These are phyloP conservation scores for Gallinago paraguaiae DNA, from an alignment of 2,113 vertebrate species.

Conservation along the genomic window DNA sequence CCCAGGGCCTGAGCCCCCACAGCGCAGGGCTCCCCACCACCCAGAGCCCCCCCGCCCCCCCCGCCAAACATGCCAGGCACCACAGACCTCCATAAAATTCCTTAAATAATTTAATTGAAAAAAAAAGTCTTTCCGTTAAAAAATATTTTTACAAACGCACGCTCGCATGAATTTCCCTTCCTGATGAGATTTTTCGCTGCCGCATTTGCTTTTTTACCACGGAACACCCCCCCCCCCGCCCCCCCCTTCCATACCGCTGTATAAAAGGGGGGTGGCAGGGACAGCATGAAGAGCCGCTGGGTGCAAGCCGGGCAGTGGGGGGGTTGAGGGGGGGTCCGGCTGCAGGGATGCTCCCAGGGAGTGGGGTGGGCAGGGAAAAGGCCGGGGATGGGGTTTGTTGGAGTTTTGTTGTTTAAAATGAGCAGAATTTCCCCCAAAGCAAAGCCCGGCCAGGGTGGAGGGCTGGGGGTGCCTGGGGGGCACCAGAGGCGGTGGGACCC, in stretches of 20 bases:
- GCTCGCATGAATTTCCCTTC: conserved; percentile 77
- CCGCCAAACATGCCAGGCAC: neutral
- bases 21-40: neutral
- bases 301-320: neutral
- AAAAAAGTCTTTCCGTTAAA: conserved; percentile 83
- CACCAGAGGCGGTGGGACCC: neutral
- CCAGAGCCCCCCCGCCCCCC: neutral
- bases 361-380: neutral
- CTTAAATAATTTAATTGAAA: conserved; percentile 92
- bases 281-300: neutral
- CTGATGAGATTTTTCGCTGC: neutral
- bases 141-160: conserved; percentile 89
- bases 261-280: neutral
- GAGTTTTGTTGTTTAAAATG: neutral
- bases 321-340: neutral
- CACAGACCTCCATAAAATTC: conserved; percentile 71
- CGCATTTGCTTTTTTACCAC: conserved; percentile 53
- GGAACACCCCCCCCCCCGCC: conserved; percentile 64
- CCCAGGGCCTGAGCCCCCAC: no score
- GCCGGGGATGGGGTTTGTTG: neutral
- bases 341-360: neutral
- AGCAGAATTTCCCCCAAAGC: neutral
- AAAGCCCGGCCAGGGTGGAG: neutral
- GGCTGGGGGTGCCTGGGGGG: neutral
- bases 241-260: no score